Evolutionary conservation across 2,113 vertebrate species (phyloP), one percentile per base, ranked within the genome.

Genomic region (Pterocles gutturalis): DNA sequence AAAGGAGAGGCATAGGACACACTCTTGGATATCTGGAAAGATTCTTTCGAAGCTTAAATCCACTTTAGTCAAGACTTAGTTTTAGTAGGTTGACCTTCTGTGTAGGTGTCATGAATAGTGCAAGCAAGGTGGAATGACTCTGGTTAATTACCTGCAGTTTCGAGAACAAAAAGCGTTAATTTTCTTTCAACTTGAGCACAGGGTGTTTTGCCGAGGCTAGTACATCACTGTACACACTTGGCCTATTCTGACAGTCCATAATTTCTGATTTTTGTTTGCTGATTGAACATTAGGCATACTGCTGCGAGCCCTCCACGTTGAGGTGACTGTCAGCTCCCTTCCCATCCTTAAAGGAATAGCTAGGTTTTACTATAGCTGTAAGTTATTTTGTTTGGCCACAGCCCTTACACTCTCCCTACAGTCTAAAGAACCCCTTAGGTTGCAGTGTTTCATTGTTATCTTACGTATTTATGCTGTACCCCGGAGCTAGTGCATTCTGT

Each of bases 111-210:
- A 21, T 58, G 48, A 86, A 31, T 31, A 76, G 71, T 13, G 10
- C 14, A 70, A 73, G 33, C 58, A 64, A 81, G n/a, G 51, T 84
- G 21, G 14, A 51, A 89, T 45, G 31, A 19, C 25, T 83, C 48
- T 83, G 64, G 22, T 87, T 91, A 86, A 83, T 80, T 86, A 65
- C 28, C 62, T 93, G 46, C 24, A 53, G 14, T 70, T 95, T 95
- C 48, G 38, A 87, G 69, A 87, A 84, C 26, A 87, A 46, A 66
- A 69, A 60, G 4, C 5, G 38, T 84, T 66, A 3, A 10, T 82
- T 93, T 92, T 82, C 26, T 49, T 96, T 54, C 65, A 66, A 4
- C 28, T 87, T 62, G 53, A 75, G 29, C 43, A 31, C 17, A 41
- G 18, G 6, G 11, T 58, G 28, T 54, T 85, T 93, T 85, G 38